Evolutionary conservation across 1,140 invertebrate species (phyloP).

Genomic region (Dendrolimus kikuchii): DNA sequence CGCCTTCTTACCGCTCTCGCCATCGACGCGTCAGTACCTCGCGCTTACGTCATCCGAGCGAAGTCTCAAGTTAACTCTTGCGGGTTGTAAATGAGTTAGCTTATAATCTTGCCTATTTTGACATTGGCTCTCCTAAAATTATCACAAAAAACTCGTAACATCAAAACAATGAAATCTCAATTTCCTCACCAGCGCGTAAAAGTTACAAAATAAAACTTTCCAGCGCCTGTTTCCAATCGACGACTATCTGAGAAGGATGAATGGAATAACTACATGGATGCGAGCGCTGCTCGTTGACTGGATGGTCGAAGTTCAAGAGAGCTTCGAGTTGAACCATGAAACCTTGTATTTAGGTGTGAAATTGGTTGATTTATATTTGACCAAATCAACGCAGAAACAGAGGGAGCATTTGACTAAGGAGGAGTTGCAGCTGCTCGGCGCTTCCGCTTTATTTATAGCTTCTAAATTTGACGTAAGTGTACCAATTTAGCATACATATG

Average conservation of each 20-base stretch:
- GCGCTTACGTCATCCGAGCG: too few relatives aligned
- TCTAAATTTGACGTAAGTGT: constrained; percentile 94
- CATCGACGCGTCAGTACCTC: too few relatives aligned
- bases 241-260: constrained; percentile 87
- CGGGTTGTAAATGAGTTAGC: too few relatives aligned
- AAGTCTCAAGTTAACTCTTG: too few relatives aligned
- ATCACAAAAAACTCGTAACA: too few relatives aligned
- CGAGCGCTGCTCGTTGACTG: constrained; percentile 95
- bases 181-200: too few relatives aligned
- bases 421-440: constrained; percentile 91
- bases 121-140: too few relatives aligned
- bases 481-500: not conserved
- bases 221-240: constrained; percentile 79
- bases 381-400: constrained; percentile 46
- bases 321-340: constrained; percentile 98
- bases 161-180: too few relatives aligned
- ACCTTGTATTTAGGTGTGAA: constrained; percentile 97
- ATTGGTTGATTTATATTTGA: constrained; percentile 92
- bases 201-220: constrained; percentile 15
- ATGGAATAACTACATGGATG: constrained; percentile 86
- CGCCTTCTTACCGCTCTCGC: too few relatives aligned
- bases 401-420: constrained; percentile 80
- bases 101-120: too few relatives aligned
- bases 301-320: constrained; percentile 99
- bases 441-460: constrained; percentile 92